Evolutionary conservation across 2,888 invertebrate genomes (phyloP).

Genomic region (Agriopis marginaria): DNA sequence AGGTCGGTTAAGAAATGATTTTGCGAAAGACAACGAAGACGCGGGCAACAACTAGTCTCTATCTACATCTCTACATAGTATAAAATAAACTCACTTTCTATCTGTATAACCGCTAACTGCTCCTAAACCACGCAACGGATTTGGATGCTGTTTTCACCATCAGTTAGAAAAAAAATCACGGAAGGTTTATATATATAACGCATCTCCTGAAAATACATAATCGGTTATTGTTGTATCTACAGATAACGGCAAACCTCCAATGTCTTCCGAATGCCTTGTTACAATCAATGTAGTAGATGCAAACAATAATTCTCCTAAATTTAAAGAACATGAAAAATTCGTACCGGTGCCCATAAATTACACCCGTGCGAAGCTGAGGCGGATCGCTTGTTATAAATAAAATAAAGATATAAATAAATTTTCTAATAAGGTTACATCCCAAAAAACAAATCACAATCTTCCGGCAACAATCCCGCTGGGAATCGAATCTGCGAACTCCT

Average conservation of each 20-base stretch:
- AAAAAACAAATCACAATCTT: conserved; percentile 56
- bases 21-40: no score
- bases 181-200: no score
- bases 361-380: no score
- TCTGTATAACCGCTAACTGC: no score
- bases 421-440: conserved; percentile 37
- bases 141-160: no score
- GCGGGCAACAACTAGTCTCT: no score
- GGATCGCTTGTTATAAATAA: no score
- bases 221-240: conserved; percentile 95
- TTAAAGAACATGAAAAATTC: conserved; percentile 90
- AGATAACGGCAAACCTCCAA: conserved; percentile 97
- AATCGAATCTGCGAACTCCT: conserved; percentile 48
- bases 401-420: background rate
- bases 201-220: conserved; percentile 96
- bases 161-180: no score
- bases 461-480: conserved; percentile 42
- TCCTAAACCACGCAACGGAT: no score
- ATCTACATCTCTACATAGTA: no score
- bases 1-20: no score
- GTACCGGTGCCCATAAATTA: conserved; percentile 90
- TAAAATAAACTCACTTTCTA: no score
- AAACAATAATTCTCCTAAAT: conserved; percentile 96
- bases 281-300: conserved; percentile 96
- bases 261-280: conserved; percentile 95